A percentile compares a stretch with the other conserved stretches of the same genome.
phyloP scores from a whole-genome alignment of 2,888 invertebrate species.

The Phorcus lineatus region DNA sequence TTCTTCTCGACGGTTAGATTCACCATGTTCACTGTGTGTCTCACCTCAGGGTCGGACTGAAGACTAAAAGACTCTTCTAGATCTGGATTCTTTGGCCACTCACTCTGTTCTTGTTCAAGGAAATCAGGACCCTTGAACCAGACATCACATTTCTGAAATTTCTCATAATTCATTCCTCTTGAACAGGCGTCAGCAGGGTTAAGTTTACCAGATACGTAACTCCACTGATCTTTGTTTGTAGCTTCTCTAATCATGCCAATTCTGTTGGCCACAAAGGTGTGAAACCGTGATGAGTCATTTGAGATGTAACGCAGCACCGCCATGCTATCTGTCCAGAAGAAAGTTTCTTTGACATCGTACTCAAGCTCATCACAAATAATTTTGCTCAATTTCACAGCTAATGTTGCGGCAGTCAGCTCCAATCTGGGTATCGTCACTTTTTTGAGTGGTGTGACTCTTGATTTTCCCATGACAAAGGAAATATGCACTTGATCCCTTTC shows the following conservation, averaged over 20 bases:
- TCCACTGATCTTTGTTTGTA: background rate
- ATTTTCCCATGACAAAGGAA: too few species aligned
- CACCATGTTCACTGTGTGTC: too few species aligned
- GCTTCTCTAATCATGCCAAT: background rate
- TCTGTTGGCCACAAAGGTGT: conserved; percentile 8
- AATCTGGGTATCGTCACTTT: too few species aligned
- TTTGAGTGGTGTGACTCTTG: too few species aligned
- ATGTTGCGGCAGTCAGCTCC: too few species aligned
- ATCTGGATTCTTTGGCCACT: background rate
- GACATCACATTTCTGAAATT: background rate
- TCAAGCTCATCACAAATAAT: too few species aligned
- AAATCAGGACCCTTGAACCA: background rate
- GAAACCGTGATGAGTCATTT: background rate
- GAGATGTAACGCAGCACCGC: background rate
- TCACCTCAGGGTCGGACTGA: too few species aligned
- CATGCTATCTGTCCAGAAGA: conserved; percentile 21
- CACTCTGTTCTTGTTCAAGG: background rate
- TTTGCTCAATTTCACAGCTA: too few species aligned
- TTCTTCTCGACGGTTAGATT: too few species aligned
- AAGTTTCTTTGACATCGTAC: background rate
- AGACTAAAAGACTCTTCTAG: background rate
- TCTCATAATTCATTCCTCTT: background rate
- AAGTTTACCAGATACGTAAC: background rate
- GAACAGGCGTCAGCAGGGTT: background rate
- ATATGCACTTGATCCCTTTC: background rate